phyloP scores from a whole-genome alignment of 2,113 vertebrate species.

The Epinephelus cyanopodus region DNA sequence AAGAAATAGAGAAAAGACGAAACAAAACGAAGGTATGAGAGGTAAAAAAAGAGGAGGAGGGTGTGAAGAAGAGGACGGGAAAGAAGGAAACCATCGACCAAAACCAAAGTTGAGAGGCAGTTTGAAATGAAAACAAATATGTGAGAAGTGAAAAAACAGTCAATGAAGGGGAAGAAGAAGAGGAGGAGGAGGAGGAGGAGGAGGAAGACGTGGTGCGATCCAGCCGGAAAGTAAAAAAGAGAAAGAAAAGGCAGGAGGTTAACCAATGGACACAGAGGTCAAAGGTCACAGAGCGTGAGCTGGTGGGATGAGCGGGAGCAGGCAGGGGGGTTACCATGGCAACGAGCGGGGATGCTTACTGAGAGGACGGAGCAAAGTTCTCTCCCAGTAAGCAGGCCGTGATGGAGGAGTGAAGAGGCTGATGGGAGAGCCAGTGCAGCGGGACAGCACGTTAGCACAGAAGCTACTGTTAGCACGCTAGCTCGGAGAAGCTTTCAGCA shows the following conservation, averaged over 20 bases:
- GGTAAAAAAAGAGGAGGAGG: not conserved
- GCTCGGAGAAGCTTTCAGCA: conserved; percentile 16
- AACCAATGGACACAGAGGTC: conserved; percentile 66
- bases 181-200: not conserved
- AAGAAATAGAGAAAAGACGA: too few relatives aligned
- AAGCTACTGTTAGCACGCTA: conserved; percentile 38
- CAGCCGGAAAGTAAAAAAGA: conserved; percentile 69
- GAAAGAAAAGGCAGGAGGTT: conserved; percentile 75
- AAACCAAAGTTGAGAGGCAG: not conserved
- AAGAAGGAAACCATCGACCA: not conserved
- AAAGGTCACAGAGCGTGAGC: conserved; percentile 56
- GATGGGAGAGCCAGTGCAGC: conserved; percentile 33
- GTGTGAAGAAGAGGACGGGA: not conserved
- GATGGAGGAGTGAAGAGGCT: conserved; percentile 19
- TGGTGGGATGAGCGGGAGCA: conserved; percentile 1
- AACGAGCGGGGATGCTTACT: conserved; percentile 58
- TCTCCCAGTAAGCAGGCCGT: conserved; percentile 54
- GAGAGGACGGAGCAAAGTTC: conserved; percentile 45
- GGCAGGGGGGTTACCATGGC: conserved; percentile 43
- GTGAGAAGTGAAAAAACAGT: not conserved
- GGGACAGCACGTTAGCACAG: conserved; percentile 20
- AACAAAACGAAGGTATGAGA: too few relatives aligned
- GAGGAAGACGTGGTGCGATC: conserved; percentile 44
- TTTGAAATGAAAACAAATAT: not conserved
- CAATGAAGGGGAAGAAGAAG: not conserved